Percentiles rank a stretch among this genome's conserved stretches.
phyloP scores from a whole-genome alignment of 1,140 invertebrate species.

The Brachionus calyciflorus region DNA sequence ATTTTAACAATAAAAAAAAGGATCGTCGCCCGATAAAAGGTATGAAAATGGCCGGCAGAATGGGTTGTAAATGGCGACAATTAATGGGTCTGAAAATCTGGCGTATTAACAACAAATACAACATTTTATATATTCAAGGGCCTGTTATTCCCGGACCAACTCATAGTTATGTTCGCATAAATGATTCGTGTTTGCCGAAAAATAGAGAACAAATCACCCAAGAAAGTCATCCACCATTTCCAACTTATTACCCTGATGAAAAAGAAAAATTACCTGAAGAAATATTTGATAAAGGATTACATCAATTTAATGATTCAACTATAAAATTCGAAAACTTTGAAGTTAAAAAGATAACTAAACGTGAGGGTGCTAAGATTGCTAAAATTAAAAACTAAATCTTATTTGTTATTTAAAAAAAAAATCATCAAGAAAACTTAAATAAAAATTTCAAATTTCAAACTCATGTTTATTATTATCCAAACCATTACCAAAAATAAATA shows the following conservation, averaged over 20 bases:
- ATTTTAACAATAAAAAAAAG: neutral
- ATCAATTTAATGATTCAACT: constrained; percentile 69
- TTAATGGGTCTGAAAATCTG: constrained; percentile 74
- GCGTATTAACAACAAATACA: constrained; percentile 87
- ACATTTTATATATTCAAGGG: constrained; percentile 84
- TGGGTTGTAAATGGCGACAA: constrained; percentile 75
- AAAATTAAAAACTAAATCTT: constrained; percentile 37
- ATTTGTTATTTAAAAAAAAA: neutral
- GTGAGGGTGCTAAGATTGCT: constrained; percentile 45
- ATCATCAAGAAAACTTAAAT: neutral
- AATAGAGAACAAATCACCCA: constrained; percentile 50
- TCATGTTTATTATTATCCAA: neutral
- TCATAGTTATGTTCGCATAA: constrained; percentile 76
- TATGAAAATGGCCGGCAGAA: constrained; percentile 92
- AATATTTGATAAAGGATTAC: constrained; percentile 70
- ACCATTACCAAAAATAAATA: no score
- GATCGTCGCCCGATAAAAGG: constrained; percentile 66
- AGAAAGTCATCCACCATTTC: constrained; percentile 70
- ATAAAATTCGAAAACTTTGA: constrained; percentile 60
- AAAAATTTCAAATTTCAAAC: constrained; percentile 17
- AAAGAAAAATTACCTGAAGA: constrained; percentile 68
- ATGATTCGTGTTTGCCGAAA: constrained; percentile 72
- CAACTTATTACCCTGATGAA: constrained; percentile 70
- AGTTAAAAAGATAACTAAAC: constrained; percentile 43
- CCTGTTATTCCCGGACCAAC: constrained; percentile 74